Conservation (phyloP, 1,140 invertebrate species). For the Zaprionus camerounensis region DNA sequence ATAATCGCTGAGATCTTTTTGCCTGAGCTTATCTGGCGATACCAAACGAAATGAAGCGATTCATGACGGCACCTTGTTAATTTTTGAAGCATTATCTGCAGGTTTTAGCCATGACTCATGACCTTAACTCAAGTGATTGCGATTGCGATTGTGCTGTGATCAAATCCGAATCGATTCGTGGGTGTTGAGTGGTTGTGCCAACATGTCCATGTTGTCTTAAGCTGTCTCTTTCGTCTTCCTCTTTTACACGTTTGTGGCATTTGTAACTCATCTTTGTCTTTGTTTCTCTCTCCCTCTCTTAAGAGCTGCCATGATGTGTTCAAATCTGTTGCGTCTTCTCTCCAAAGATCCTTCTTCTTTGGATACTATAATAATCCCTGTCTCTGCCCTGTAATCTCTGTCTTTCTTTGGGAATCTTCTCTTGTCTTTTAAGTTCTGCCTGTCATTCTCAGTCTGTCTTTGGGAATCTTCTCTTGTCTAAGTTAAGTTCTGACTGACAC, state of each 20-base stretch:
- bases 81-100: neutral
- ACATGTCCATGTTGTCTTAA: constrained; percentile 20
- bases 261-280: too few relatives aligned
- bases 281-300: neutral
- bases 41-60: neutral
- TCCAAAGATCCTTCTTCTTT: too few relatives aligned
- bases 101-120: constrained; percentile 21
- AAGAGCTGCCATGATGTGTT: neutral
- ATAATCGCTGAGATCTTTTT: neutral
- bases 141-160: neutral
- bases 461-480: too few relatives aligned
- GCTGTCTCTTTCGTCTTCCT: neutral
- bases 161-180: constrained; percentile 11
- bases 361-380: too few relatives aligned
- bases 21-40: neutral
- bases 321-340: too few relatives aligned
- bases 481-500: too few relatives aligned
- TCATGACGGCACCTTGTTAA: neutral
- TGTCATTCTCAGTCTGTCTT: too few relatives aligned
- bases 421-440: too few relatives aligned
- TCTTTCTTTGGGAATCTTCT: too few relatives aligned
- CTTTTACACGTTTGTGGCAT: too few relatives aligned
- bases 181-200: constrained; percentile 32
- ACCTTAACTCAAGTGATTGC: constrained; percentile 6
- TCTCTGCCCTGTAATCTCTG: too few relatives aligned